Evolutionary conservation across 2,888 invertebrate genomes (phyloP), one percentile per base, ranked within the genome.

Genomic region (Ephialtes manifestator): DNA sequence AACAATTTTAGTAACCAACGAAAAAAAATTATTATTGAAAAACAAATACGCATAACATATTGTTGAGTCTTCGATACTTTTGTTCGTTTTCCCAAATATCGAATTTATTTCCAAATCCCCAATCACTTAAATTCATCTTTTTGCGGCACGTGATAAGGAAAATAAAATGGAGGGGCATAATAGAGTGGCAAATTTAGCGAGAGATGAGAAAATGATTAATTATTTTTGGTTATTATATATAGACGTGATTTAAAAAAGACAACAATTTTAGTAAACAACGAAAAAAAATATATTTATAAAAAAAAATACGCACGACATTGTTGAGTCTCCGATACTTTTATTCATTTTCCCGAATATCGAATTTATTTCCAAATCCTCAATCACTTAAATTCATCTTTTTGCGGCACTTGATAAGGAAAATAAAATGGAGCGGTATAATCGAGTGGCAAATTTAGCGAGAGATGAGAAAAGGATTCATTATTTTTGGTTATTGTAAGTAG

Each of bases 381-480:
- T 18, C 13, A 51, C 39, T 39, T 18, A n/a, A 43, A 39, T 39
- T 65, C 35, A n/a, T 65, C 8, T 43, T 65, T 5, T n/a, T 8
- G 63, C 13, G 20, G 15, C 24, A 67, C 46, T 8, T 10, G 63
- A 65, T 24, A 39, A 78, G 58, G 15, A 20, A 46, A 18, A 24
- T 31, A 20, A 35, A 60, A 20, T n/a, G 46, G 55, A 58, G 13
- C 46, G 43, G 35, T 18, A 58, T 74, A 77, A 83, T 78, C 67
- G 77, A 68, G 72, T 65, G 24, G 65, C 63, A 63, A 77, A 78
- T 83, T 78, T 78, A 39, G 48, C 63, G 48, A 60, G 43, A 48
- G 78, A 83, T 51, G 72, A 68, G 72, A 78, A 77, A 65, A 72
- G 77, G n/a, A n/a, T n/a, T n/a, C n/a, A n/a, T n/a, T n/a, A n/a